Evolutionary conservation across 2,888 invertebrate genomes (phyloP).

Genomic region (Cordilura impudica): DNA sequence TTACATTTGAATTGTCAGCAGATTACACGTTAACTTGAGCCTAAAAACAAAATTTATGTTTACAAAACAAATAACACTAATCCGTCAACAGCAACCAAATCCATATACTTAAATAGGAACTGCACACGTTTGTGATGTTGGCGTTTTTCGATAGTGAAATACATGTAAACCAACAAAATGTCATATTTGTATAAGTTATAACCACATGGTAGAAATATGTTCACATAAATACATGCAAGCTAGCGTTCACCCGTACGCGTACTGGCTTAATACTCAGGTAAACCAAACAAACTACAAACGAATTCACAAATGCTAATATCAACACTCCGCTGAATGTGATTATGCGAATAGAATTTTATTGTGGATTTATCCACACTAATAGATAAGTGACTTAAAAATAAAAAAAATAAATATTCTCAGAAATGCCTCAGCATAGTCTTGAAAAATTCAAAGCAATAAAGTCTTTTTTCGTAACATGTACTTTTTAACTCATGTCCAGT

Average conservation of each 20-base stretch:
- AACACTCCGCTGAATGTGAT: background rate
- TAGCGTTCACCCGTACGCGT: background rate
- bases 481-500: too few relatives aligned
- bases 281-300: conserved; percentile 17
- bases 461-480: too few relatives aligned
- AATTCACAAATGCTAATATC: conserved; percentile 2
- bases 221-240: conserved; percentile 4
- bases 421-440: too few relatives aligned
- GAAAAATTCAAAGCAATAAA: too few relatives aligned
- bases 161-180: conserved; percentile 25
- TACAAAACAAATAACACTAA: conserved; percentile 53
- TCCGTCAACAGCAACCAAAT: conserved; percentile 45
- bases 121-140: background rate
- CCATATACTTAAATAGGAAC: conserved; percentile 11
- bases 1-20: conserved; percentile 9
- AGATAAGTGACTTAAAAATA: too few relatives aligned
- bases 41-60: conserved; percentile 35
- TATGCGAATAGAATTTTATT: background rate
- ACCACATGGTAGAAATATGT: conserved; percentile 31
- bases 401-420: too few relatives aligned
- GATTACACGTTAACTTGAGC: conserved; percentile 15
- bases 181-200: conserved; percentile 39
- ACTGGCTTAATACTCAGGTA: conserved; percentile 41
- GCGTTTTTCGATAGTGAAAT: conserved; percentile 1
- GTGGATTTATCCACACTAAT: too few relatives aligned